Evolutionary conservation across 2,888 invertebrate species (phyloP).

Genomic region (Drosophila meridiana): DNA sequence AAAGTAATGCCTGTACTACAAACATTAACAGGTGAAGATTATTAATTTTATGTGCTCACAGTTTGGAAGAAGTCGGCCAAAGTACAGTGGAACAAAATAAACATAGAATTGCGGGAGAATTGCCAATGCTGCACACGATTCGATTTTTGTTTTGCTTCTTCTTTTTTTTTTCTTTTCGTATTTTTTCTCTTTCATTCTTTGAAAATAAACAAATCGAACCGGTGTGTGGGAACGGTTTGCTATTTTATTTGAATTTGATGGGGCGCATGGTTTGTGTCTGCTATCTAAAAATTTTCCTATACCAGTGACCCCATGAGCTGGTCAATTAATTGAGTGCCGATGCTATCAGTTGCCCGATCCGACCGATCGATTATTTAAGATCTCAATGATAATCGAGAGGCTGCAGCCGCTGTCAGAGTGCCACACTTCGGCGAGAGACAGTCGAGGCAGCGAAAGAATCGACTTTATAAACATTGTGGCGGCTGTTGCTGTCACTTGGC

Average conservation of each 20-base stretch:
- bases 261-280: constrained; percentile 54
- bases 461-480: constrained; percentile 16
- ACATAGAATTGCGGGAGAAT: constrained; percentile 42
- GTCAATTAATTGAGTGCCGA: constrained; percentile 40
- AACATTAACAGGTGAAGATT: constrained; percentile 66
- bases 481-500: constrained; percentile 54
- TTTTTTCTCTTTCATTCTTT: constrained; percentile 4
- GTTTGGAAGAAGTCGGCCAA: constrained; percentile 50
- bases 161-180: constrained; percentile 1
- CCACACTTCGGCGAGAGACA: constrained; percentile 6
- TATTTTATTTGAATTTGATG: constrained; percentile 55
- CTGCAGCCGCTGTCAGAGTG: constrained; percentile 33
- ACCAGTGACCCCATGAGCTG: constrained; percentile 32
- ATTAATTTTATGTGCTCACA: constrained; percentile 65
- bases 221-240: constrained; percentile 22
- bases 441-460: neutral
- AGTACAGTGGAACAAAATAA: constrained; percentile 47
- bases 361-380: constrained; percentile 20
- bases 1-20: constrained; percentile 32
- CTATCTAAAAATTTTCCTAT: constrained; percentile 34
- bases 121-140: constrained; percentile 39
- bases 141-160: neutral
- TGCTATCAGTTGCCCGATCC: constrained; percentile 26
- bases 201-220: constrained; percentile 56
- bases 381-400: constrained; percentile 27